Evolutionary conservation across 2,888 invertebrate species (phyloP).

Genomic region (Lasioglossum vierecki): DNA sequence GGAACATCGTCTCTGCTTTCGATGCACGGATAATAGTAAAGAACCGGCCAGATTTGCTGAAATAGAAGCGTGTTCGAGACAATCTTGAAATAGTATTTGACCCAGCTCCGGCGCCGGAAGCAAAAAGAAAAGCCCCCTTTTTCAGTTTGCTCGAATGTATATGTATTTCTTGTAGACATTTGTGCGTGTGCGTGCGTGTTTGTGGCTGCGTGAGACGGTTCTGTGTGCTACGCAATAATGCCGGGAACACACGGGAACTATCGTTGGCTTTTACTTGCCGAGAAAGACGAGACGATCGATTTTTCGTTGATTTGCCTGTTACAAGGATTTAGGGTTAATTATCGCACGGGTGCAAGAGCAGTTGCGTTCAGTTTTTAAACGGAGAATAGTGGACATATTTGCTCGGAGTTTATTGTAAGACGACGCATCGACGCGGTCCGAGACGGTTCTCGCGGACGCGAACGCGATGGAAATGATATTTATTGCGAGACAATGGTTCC

Average conservation of each 20-base stretch:
- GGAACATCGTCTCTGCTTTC: not conserved
- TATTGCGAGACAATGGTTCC: not conserved
- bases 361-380: not conserved
- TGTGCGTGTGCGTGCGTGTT: conserved; percentile 1
- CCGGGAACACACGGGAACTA: not conserved
- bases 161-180: conserved; percentile 1
- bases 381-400: not conserved
- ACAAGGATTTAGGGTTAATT: not conserved
- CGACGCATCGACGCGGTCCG: conserved; percentile 70
- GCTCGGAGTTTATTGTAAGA: conserved; percentile 64
- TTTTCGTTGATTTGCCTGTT: not conserved
- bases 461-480: conserved; percentile 42
- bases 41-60: conserved; percentile 1
- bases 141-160: conserved; percentile 5
- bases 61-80: not conserved
- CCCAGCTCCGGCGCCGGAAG: conserved; percentile 64
- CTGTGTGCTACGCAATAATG: not conserved
- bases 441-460: conserved; percentile 49
- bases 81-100: conserved; percentile 66
- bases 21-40: not conserved
- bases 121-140: not conserved
- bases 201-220: conserved; percentile 7
- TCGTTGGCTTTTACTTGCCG: not conserved
- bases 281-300: not conserved
- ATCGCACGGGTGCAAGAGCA: not conserved